A percentile compares a stretch with the other conserved stretches of the same genome.
Conservation (phyloP, 1,140 invertebrate species). For the Pseudomyrmex flavicornis region DNA sequence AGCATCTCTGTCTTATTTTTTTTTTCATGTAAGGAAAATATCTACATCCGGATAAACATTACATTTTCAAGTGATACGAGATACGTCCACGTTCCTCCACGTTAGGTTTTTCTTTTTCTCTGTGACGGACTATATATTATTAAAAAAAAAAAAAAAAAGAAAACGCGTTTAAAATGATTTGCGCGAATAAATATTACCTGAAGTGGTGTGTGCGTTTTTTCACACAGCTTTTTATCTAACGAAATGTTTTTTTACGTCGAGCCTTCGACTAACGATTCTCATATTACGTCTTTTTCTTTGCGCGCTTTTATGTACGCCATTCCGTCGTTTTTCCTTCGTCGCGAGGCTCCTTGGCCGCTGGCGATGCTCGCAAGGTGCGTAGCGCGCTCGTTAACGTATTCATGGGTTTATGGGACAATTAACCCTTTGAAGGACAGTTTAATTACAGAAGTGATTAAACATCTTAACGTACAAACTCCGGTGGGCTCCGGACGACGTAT, state of each 20-base stretch:
- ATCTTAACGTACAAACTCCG: slow-evolving; percentile 85
- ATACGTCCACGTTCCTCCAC: too few species aligned
- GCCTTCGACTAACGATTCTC: not conserved
- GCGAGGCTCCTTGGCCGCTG: slow-evolving; percentile 73
- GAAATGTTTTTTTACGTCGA: not conserved
- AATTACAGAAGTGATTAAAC: slow-evolving; percentile 86
- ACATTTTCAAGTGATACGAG: not conserved
- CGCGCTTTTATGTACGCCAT: not conserved
- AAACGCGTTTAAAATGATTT: not conserved
- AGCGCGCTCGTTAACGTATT: slow-evolving; percentile 84
- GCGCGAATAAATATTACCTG: not conserved
- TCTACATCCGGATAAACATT: not conserved
- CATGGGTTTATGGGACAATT: slow-evolving; percentile 85
- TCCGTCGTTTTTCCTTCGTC: slow-evolving; percentile 35
- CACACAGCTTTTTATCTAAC: not conserved
- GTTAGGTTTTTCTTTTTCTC: too few species aligned
- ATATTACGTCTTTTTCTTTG: not conserved
- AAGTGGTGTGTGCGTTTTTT: not conserved
- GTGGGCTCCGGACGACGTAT: slow-evolving; percentile 66
- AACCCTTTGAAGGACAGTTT: slow-evolving; percentile 86
- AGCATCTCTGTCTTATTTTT: too few species aligned
- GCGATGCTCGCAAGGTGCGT: slow-evolving; percentile 75
- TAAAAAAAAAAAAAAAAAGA: too few species aligned
- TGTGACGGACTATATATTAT: too few species aligned
- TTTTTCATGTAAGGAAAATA: too few species aligned